A percentile compares a stretch with the other conserved stretches of the same genome.
These are phyloP conservation scores for Sternotherus odoratus DNA, from an alignment of 2,797 vertebrate species.

Conservation along the genomic window DNA sequence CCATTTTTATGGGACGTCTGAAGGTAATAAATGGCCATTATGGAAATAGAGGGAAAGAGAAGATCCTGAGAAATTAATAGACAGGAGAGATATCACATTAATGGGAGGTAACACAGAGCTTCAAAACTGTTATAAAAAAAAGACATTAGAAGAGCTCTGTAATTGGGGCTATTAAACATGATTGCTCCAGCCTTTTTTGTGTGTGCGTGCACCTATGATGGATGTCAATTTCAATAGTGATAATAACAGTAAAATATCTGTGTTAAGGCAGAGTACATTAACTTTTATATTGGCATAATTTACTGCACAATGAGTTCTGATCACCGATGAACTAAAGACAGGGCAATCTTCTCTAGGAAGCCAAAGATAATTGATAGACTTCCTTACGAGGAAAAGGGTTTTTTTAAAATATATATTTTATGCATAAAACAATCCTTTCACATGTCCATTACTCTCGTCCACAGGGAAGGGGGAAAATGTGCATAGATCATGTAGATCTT, in stretches of 20 bases:
- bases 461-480: slow-evolving; percentile 25
- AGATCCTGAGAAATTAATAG: slow-evolving; percentile 62
- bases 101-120: slow-evolving; percentile 42
- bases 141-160: slow-evolving; percentile 60
- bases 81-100: slow-evolving; percentile 59
- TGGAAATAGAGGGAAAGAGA: slow-evolving; percentile 38
- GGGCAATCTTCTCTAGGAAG: slow-evolving; percentile 32
- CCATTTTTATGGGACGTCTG: slow-evolving; percentile 47
- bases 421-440: slow-evolving; percentile 54
- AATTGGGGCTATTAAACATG: slow-evolving; percentile 63
- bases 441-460: slow-evolving; percentile 56
- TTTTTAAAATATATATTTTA: slow-evolving; percentile 64
- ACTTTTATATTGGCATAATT: slow-evolving; percentile 65
- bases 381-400: slow-evolving; percentile 59
- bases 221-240: slow-evolving; percentile 60
- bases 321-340: slow-evolving; percentile 54
- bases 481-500: neutral
- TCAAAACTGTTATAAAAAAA: slow-evolving; percentile 68
- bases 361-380: slow-evolving; percentile 2
- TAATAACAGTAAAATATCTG: slow-evolving; percentile 60
- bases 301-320: slow-evolving; percentile 33
- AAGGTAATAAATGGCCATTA: slow-evolving; percentile 57
- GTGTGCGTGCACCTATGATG: slow-evolving; percentile 38
- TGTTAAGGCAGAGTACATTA: slow-evolving; percentile 68
- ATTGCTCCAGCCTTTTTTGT: slow-evolving; percentile 37